These are phyloP conservation scores for Sesamia nonagrioides DNA, from an alignment of 1,140 invertebrate genomes.

Conservation along the genomic window DNA sequence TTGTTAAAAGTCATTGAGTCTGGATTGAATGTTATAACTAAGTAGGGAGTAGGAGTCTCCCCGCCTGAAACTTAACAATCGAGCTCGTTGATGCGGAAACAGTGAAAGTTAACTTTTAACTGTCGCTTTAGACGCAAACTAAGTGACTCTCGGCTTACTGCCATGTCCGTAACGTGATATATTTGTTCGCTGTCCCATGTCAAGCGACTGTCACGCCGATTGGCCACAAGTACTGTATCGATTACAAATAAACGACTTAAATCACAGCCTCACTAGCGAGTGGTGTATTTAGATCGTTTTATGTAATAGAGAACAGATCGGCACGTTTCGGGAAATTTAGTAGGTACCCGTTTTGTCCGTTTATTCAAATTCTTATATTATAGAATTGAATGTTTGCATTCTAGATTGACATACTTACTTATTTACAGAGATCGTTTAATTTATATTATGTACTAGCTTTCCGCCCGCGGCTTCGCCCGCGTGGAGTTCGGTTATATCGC, in stretches of 20 bases:
- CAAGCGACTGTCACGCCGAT: slow-evolving; percentile 41
- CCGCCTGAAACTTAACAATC: slow-evolving; percentile 60
- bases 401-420: slow-evolving; percentile 11
- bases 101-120: slow-evolving; percentile 76
- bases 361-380: slow-evolving; percentile 1
- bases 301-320: slow-evolving; percentile 33
- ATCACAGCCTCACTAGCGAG: slow-evolving; percentile 25
- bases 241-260: slow-evolving; percentile 51
- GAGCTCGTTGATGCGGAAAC: slow-evolving; percentile 72
- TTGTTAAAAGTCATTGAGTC: slow-evolving; percentile 4
- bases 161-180: slow-evolving; percentile 48
- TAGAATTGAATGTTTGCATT: slow-evolving; percentile 11
- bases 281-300: slow-evolving; percentile 26
- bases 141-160: slow-evolving; percentile 53
- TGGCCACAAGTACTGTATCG: slow-evolving; percentile 49
- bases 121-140: background rate
- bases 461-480: too few relatives aligned
- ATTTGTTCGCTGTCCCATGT: slow-evolving; percentile 35
- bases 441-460: background rate
- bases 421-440: slow-evolving; percentile 4
- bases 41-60: slow-evolving; percentile 59
- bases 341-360: slow-evolving; percentile 9
- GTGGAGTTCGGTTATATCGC: too few relatives aligned
- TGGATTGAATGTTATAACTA: background rate
- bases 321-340: background rate